These are phyloP conservation scores for Bellardia bayeri DNA, from an alignment of 2,888 invertebrate genomes.

Conservation along the genomic window DNA sequence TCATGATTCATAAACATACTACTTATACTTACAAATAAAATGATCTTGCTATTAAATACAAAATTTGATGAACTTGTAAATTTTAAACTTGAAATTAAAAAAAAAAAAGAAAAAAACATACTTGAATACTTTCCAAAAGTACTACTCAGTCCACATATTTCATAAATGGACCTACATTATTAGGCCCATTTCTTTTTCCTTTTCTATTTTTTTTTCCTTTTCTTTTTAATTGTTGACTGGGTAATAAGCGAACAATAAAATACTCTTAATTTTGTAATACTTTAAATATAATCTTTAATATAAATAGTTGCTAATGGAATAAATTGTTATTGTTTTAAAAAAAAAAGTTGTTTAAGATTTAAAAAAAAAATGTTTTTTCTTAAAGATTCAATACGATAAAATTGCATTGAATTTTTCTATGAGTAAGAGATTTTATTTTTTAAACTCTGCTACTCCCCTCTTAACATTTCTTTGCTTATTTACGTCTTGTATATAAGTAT, in stretches of 20 bases:
- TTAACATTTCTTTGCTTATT: neutral
- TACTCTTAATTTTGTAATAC: conserved; percentile 58
- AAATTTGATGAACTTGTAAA: conserved; percentile 17
- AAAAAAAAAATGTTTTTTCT: conserved; percentile 44
- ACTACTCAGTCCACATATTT: neutral
- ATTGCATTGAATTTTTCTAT: conserved; percentile 59
- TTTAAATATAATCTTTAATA: conserved; percentile 48
- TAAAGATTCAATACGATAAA: conserved; percentile 57
- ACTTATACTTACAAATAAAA: neutral
- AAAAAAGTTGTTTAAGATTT: conserved; percentile 44
- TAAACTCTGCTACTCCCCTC: conserved; percentile 25
- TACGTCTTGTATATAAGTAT: neutral
- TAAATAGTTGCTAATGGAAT: conserved; percentile 39
- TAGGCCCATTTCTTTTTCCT: neutral
- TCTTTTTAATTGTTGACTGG: neutral
- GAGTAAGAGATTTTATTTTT: conserved; percentile 27
- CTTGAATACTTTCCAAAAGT: conserved; percentile 35
- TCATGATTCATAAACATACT: conserved; percentile 43
- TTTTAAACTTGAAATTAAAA: neutral
- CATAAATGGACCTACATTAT: neutral
- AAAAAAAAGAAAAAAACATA: neutral
- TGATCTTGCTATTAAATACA: conserved; percentile 24
- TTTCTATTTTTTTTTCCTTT: neutral
- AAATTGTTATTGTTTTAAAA: conserved; percentile 57
- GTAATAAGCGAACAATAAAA: conserved; percentile 40